Evolutionary conservation across 2,797 vertebrate species (phyloP).

Genomic region (Geotria australis): DNA sequence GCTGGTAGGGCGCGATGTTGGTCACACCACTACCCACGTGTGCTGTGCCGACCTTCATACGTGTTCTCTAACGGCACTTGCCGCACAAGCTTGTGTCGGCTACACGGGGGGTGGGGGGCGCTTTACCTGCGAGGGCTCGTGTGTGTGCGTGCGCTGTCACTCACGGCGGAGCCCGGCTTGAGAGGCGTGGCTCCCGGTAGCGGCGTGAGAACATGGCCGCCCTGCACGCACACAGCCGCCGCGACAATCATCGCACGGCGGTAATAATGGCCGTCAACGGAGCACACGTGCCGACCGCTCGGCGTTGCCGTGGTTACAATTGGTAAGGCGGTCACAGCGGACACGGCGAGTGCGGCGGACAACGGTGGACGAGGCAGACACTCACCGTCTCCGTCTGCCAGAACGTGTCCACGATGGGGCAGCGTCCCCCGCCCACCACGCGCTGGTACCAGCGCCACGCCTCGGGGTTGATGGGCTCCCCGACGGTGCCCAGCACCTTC

Average conservation of each 20-base stretch:
- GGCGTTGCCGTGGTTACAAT: no score
- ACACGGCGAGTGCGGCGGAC: no score
- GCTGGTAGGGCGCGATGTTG: no score
- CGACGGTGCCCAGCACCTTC: slow-evolving; percentile 61
- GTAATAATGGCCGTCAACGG: no score
- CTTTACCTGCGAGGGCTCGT: neutral
- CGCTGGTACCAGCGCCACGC: slow-evolving; percentile 87
- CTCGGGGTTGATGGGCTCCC: slow-evolving; percentile 87
- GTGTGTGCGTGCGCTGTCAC: slow-evolving; percentile 10
- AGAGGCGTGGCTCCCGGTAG: slow-evolving; percentile 56
- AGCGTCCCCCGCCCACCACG: slow-evolving; percentile 52
- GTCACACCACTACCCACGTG: no score
- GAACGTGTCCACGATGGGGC: slow-evolving; percentile 79
- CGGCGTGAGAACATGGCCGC: slow-evolving; percentile 71
- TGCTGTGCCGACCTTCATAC: no score
- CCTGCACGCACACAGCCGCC: slow-evolving; percentile 13
- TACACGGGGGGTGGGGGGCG: neutral
- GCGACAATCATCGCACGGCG: no score
- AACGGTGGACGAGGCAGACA: no score
- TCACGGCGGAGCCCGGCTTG: slow-evolving; percentile 87
- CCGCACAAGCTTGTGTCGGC: no score
- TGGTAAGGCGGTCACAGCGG: no score
- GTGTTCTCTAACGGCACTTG: no score
- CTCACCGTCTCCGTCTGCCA: slow-evolving; percentile 91
- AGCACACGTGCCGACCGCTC: no score